Conservation (phyloP, 2,797 vertebrate species). For the Anguilla megastoma region DNA sequence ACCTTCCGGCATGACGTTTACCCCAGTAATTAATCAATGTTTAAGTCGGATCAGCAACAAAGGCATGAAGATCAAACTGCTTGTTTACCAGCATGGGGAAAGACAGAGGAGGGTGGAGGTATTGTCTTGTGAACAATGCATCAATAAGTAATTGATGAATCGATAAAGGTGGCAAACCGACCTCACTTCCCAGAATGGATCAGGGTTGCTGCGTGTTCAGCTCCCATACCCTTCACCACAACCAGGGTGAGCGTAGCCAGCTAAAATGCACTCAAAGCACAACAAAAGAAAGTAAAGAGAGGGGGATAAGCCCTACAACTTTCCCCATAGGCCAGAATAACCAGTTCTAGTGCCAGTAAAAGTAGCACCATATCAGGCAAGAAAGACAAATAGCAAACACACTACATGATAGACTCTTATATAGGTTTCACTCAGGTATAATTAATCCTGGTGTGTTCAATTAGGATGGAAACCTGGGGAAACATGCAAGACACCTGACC, state of each 20-base stretch:
- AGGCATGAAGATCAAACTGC: no score
- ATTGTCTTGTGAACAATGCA: no score
- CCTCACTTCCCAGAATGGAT: background rate
- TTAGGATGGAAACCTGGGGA: background rate
- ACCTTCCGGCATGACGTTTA: no score
- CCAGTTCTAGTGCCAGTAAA: background rate
- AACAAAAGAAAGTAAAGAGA: background rate
- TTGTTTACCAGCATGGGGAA: no score
- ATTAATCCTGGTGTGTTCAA: background rate
- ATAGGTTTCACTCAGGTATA: background rate
- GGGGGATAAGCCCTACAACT: no score
- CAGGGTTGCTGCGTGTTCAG: background rate
- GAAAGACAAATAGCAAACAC: background rate
- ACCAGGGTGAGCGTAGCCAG: background rate
- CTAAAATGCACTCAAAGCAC: background rate
- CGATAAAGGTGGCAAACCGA: background rate
- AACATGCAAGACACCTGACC: background rate
- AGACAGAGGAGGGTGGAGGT: no score
- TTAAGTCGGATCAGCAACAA: no score
- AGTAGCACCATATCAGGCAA: background rate
- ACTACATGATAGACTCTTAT: background rate
- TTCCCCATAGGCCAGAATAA: background rate
- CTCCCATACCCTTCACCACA: background rate
- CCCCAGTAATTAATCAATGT: no score
- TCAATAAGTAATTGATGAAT: background rate